Evolutionary conservation across 2,113 vertebrate species (phyloP).

Genomic region (Benitochromis conjunctus): DNA sequence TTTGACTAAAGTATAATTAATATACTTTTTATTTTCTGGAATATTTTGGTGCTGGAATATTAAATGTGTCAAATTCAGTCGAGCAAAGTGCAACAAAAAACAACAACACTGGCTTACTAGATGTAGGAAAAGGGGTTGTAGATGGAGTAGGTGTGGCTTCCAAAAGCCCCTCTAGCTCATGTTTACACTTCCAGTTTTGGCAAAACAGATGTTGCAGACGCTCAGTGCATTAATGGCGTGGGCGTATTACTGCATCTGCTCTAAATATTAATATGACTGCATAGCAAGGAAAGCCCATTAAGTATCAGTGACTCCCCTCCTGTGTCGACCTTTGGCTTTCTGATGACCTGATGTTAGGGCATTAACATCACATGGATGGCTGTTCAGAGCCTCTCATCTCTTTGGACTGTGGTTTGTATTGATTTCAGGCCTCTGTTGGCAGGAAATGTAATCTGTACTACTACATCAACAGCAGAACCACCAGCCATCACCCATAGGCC

Average conservation of each 20-base stretch:
- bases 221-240: background rate
- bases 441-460: slow-evolving; percentile 49
- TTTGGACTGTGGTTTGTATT: slow-evolving; percentile 17
- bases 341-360: background rate
- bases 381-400: slow-evolving; percentile 7
- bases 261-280: background rate
- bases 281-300: background rate
- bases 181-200: slow-evolving; percentile 1
- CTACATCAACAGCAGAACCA: slow-evolving; percentile 14
- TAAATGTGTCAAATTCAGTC: background rate
- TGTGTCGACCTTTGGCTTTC: background rate
- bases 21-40: background rate
- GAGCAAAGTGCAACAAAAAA: background rate
- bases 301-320: background rate
- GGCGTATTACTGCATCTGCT: background rate
- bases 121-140: background rate
- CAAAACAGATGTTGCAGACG: slow-evolving; percentile 8
- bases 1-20: background rate
- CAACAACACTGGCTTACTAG: background rate
- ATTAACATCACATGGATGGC: background rate
- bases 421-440: slow-evolving; percentile 30
- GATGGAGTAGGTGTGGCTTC: background rate
- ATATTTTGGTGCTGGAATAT: background rate
- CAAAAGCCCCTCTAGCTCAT: background rate
- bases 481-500: background rate